phyloP scores from a whole-genome alignment of 1,140 invertebrate genomes.

The Druon quercuslanigerum region DNA sequence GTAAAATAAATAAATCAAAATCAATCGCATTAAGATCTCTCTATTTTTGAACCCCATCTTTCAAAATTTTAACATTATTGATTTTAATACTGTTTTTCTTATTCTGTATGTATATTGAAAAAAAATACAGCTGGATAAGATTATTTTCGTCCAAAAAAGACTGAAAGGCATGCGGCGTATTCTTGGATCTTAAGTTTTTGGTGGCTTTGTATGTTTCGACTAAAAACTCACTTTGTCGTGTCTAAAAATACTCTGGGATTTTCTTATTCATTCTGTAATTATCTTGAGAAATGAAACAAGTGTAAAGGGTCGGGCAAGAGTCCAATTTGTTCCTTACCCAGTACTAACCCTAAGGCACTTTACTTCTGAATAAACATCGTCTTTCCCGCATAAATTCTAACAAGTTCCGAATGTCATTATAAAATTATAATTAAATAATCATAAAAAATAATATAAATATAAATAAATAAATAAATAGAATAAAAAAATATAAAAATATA shows the following conservation, averaged over 20 bases:
- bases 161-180: conserved; percentile 13
- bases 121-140: background rate
- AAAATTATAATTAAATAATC: no score
- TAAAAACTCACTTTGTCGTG: conserved; percentile 5
- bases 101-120: no score
- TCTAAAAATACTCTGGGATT: conserved; percentile 23
- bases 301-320: conserved; percentile 28
- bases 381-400: conserved; percentile 9
- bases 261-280: conserved; percentile 22
- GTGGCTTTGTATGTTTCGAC: background rate
- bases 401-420: conserved; percentile 16
- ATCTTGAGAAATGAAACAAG: conserved; percentile 31
- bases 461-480: no score
- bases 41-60: no score
- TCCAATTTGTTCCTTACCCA: conserved; percentile 17
- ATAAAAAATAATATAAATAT: no score
- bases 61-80: no score
- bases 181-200: background rate
- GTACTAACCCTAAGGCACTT: background rate
- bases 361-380: conserved; percentile 15
- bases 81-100: no score
- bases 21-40: no score
- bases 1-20: no score
- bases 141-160: background rate
- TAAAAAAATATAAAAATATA: no score